Base-by-base conservation (phyloP, 2,113 vertebrate genomes). In the Hippocampus barbouri region DNA sequence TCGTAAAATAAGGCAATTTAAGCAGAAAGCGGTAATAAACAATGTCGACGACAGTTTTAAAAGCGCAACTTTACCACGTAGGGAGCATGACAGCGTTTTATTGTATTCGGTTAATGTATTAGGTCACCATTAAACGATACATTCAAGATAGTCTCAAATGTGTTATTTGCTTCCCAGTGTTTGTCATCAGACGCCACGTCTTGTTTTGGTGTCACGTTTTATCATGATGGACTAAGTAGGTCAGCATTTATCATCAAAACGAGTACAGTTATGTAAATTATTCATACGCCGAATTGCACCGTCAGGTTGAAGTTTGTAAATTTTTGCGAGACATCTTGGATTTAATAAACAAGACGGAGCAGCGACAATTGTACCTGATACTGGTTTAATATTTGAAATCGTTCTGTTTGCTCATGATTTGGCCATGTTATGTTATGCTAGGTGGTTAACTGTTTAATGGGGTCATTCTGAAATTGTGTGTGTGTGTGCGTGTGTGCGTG, bases 201-300 rank as follows among this genome's bases (percentile, higher is more conserved):
- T 71, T 81, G 78, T 90, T 88, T 84, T 85, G 82, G 78, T 79
- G 12, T 34, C 34, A 34, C 66, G 63, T 71, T 63, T 66, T 66
- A 23, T 72, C 1, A 14, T 5, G n/a, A 57, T 12, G 10, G 23
- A 25, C 15, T 23, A 16, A 75, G 66, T 60, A 27, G n/a, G 49
- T 62, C 0, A 5, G 0, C 1, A 51, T 56, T 78, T 73, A 41
- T 25, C 15, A 41, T 10, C 6, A 6, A 63, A 65, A 43, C 5
- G 3, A 20, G 1, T 0, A 0, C 4, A 4, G 0, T 66, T 56
- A n/a, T 41, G 3, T 8, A 3, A 8, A 73, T 49, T 0, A 11
- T 0, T 68, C 21, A 0, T 5, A 18, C 8, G n/a, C 85, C 86
- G 83, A 85, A 78, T 68, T 64, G 27, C 73, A 53, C 67, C 56